phyloP scores from a whole-genome alignment of 2,888 invertebrate species.

The Linnaemya vulpina region DNA sequence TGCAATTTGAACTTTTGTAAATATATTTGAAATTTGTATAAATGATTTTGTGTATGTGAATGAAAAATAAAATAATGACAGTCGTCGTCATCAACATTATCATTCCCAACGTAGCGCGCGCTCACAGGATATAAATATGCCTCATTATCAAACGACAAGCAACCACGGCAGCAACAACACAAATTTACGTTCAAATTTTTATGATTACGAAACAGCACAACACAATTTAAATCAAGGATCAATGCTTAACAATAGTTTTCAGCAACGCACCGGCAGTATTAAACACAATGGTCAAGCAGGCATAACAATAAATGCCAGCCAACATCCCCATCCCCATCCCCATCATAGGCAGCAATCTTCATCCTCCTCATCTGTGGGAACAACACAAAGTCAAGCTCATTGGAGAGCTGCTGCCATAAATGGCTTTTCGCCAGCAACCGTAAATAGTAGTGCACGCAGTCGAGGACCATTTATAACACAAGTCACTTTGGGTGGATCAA shows the following conservation, averaged over 20 bases:
- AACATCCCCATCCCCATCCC: conserved; percentile 77
- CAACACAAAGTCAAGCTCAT: conserved; percentile 80
- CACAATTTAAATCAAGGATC: conserved; percentile 83
- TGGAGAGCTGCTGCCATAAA: conserved; percentile 81
- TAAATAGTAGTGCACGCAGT: conserved; percentile 82
- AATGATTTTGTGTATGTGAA: conserved; percentile 26
- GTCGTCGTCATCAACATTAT: conserved; percentile 88
- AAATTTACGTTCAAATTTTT: conserved; percentile 88
- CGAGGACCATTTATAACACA: conserved; percentile 86
- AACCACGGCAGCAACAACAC: conserved; percentile 53
- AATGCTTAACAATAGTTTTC: conserved; percentile 65
- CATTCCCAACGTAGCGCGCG: conserved; percentile 85
- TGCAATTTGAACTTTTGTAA: conserved; percentile 54
- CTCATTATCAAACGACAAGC: conserved; percentile 74
- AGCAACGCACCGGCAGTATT: conserved; percentile 79
- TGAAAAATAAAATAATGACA: conserved; percentile 75
- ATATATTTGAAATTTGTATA: conserved; percentile 48
- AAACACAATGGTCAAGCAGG: conserved; percentile 75
- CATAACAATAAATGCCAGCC: conserved; percentile 76
- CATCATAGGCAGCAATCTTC: conserved; percentile 76
- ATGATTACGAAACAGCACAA: conserved; percentile 92
- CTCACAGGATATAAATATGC: conserved; percentile 84
- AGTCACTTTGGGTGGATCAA: conserved; percentile 84
- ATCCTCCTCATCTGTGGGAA: conserved; percentile 76
- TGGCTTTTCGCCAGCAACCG: conserved; percentile 80